phyloP scores from a whole-genome alignment of 1,140 invertebrate species.

The Venturia canescens region DNA sequence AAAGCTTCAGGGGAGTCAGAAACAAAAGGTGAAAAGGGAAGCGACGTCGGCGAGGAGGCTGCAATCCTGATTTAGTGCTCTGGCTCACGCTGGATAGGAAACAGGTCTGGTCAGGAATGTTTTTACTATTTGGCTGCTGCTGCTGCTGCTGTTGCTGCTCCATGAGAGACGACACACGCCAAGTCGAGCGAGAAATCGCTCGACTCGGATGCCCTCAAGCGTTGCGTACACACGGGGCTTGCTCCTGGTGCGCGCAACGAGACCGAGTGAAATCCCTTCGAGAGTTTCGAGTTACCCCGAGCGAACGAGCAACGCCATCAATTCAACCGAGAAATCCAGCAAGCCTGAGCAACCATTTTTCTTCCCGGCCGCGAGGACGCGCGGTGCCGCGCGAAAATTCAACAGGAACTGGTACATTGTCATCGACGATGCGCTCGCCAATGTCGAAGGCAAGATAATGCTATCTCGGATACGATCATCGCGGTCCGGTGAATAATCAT shows the following conservation, averaged over 20 bases:
- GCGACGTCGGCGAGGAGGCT: neutral
- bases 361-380: neutral
- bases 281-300: slow-evolving; percentile 8
- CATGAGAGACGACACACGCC: slow-evolving; percentile 9
- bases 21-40: neutral
- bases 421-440: no score
- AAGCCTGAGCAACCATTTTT: neutral
- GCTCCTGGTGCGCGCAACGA: neutral
- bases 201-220: neutral
- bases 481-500: no score
- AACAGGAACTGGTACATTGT: neutral
- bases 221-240: neutral
- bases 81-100: neutral
- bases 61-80: slow-evolving; percentile 9
- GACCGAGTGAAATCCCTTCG: slow-evolving; percentile 15
- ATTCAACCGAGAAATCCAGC: slow-evolving; percentile 4
- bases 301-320: neutral
- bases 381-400: neutral
- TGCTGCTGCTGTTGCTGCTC: no score
- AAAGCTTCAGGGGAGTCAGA: neutral
- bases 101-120: neutral
- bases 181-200: slow-evolving; percentile 2
- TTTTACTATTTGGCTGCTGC: slow-evolving; percentile 14
- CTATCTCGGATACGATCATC: no score
- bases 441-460: no score